Base-by-base conservation (phyloP, 2,797 vertebrate genomes). In the Ficedula albicollis region DNA sequence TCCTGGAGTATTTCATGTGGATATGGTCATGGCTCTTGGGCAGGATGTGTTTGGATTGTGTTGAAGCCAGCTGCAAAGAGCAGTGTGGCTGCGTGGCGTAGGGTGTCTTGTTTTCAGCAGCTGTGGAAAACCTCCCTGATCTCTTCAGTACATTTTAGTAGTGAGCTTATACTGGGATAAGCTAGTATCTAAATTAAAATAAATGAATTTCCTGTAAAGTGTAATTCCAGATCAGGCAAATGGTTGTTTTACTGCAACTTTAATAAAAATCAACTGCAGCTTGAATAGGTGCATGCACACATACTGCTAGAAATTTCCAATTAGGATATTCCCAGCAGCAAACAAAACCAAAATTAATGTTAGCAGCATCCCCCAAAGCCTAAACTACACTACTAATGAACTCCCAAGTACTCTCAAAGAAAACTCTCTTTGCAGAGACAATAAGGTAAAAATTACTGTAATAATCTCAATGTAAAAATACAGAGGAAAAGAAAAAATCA, bases 331-430 rank as follows among this genome's bases (percentile, higher is more conserved):
- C 96, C 97, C 93, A 97, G 91, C 95, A 97, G 96, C 97, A 97
- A 97, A 97, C 93, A 97, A 97, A 97, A 98, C 78, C 96, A 97
- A 97, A 98, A 98, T 97, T 97, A 97, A 97, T 97, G 93, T 95
- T 81, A 96, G 87, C 92, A 94, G 70, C 90, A 89, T 96, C 91
- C 87, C 95, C 96, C 86, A 95, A 98, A 97, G 94, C 93, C 93
- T 96, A 90, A 97, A 90, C 91, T 96, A 59, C 94, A 92, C 95
- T 95, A 83, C 95, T 97, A 98, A 98, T 97, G 96, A 98, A 97
- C 95, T 97, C 69, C 76, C 77, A 95, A 93, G 88, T 80, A 96
- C 82, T 97, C 90, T 96, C 83, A 95, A 95, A 98, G 93, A 97
- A 96, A 96, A 96, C 63, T 97, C 74, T 95, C 86, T 90, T 88